These are phyloP conservation scores for Otolemur garnettii DNA, from an alignment of 2,113 vertebrate species.

Conservation along the genomic window DNA sequence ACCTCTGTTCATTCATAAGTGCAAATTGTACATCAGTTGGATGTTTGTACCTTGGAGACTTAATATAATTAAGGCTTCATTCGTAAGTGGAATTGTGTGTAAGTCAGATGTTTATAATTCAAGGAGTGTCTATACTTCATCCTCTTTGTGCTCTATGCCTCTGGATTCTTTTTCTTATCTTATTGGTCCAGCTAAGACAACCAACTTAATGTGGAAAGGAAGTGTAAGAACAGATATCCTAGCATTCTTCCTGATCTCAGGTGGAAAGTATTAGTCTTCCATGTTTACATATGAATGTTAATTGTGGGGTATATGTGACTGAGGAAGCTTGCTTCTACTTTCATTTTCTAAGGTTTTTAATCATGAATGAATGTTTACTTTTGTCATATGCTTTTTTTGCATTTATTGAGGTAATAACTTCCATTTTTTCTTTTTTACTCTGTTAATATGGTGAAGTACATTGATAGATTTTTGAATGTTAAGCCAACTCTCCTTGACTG, in stretches of 20 bases:
- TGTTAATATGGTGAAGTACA: too few relatives aligned
- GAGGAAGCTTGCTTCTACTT: background rate
- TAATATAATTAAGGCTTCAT: too few relatives aligned
- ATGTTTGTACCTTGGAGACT: too few relatives aligned
- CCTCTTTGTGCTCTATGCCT: background rate
- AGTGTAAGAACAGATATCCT: background rate
- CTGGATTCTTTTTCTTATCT: background rate
- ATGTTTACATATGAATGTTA: background rate
- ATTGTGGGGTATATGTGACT: background rate
- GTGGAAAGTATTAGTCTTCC: background rate
- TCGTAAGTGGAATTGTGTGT: too few relatives aligned
- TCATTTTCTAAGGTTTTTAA: background rate
- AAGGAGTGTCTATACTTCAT: background rate
- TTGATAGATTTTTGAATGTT: background rate
- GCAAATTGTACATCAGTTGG: too few relatives aligned
- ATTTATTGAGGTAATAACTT: conserved; percentile 5
- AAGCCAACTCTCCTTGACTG: background rate
- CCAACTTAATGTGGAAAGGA: too few relatives aligned
- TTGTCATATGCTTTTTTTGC: background rate
- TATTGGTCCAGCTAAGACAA: too few relatives aligned
- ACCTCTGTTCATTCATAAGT: too few relatives aligned
- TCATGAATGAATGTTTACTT: background rate
- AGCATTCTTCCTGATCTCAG: background rate
- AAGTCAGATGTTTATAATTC: too few relatives aligned
- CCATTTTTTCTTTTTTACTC: background rate